Conservation (phyloP, 2,888 invertebrate genomes). For the Rotaria socialis region DNA sequence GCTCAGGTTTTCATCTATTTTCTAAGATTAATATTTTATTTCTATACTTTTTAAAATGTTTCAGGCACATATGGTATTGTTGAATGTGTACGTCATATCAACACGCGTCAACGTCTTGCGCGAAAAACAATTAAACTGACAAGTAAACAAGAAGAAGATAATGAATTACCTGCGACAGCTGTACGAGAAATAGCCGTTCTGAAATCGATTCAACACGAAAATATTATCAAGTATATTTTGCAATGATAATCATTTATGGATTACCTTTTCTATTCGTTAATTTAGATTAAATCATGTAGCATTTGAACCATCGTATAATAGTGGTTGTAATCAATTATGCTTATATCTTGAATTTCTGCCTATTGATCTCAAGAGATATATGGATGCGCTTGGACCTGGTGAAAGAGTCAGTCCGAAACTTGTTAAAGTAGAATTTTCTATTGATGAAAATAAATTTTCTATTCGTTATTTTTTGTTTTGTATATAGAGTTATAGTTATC, state of each 20-base stretch:
- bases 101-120: background rate
- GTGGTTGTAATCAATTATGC: background rate
- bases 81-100: background rate
- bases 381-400: slow-evolving; percentile 7
- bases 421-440: background rate
- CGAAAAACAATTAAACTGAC: background rate
- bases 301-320: background rate
- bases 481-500: slow-evolving; percentile 28
- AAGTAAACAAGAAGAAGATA: slow-evolving; percentile 13
- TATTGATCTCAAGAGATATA: slow-evolving; percentile 12
- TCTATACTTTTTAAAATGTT: no score
- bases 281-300: background rate
- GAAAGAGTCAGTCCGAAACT: background rate
- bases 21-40: no score
- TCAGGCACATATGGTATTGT: background rate
- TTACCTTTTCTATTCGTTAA: background rate
- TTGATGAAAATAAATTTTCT: background rate
- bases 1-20: no score
- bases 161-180: background rate
- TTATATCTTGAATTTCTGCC: slow-evolving; percentile 25
- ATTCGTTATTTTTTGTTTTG: background rate
- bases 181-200: background rate
- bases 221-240: background rate
- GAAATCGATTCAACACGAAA: background rate
- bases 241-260: background rate